Percentiles rank a stretch among this genome's conserved stretches.
Evolutionary conservation across 2,113 vertebrate species (phyloP).

Genomic region (Accipiter cooperii): DNA sequence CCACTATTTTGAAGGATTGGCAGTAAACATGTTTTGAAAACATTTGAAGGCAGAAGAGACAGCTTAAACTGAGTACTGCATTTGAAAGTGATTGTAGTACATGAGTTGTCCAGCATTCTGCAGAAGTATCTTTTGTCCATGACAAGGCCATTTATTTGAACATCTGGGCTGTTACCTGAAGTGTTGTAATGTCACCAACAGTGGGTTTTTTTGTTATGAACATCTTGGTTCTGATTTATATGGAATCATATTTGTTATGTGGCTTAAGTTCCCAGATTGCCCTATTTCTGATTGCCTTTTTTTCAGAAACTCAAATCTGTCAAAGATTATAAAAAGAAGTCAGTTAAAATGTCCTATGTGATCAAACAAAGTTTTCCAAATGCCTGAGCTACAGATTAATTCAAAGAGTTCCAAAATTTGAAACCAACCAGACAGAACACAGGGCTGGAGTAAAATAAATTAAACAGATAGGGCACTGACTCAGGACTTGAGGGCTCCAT

Average conservation of each 20-base stretch:
- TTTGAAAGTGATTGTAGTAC: background rate
- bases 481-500: background rate
- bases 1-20: background rate
- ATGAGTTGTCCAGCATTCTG: background rate
- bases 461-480: background rate
- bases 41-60: background rate
- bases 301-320: background rate
- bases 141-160: background rate
- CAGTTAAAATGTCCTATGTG: background rate
- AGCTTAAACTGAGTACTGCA: background rate
- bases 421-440: background rate
- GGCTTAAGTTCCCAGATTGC: background rate
- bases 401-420: background rate
- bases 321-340: background rate
- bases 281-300: background rate
- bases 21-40: background rate
- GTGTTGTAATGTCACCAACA: background rate
- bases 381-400: background rate
- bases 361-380: background rate
- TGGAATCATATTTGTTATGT: background rate
- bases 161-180: background rate
- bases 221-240: background rate
- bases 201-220: background rate
- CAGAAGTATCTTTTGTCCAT: background rate
- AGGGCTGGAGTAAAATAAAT: background rate